Evolutionary conservation across 1,140 invertebrate genomes (phyloP).

Genomic region (Augochlora pura): DNA sequence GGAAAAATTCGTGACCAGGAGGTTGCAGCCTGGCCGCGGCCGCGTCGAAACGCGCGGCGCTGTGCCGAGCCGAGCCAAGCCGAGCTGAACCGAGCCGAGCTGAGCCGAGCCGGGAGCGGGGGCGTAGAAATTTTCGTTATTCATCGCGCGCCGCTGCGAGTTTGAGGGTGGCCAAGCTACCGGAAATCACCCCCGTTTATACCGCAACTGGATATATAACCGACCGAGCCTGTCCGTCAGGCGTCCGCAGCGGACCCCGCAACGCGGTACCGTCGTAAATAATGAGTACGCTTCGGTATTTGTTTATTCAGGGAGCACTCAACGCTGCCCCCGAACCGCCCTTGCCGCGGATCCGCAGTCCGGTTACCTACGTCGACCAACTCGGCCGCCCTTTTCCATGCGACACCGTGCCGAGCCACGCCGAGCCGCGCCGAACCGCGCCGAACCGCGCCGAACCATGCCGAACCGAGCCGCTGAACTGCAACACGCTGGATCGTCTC

Average conservation of each 20-base stretch:
- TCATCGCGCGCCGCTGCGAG: conserved; percentile 50
- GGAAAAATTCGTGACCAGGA: conserved; percentile 28
- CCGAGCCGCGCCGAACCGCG: too few relatives aligned
- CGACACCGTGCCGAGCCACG: neutral
- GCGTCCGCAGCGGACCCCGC: conserved; percentile 58
- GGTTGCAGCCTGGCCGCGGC: neutral
- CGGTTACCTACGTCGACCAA: conserved; percentile 47
- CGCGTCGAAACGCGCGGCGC: too few relatives aligned
- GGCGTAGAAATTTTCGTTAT: conserved; percentile 58
- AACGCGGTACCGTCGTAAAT: conserved; percentile 65
- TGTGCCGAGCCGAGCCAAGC: too few relatives aligned
- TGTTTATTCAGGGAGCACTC: conserved; percentile 79
- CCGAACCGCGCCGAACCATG: too few relatives aligned
- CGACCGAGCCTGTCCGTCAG: conserved; percentile 58
- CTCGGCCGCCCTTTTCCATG: conserved; percentile 30
- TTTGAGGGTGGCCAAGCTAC: conserved; percentile 31
- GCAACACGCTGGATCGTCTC: conserved; percentile 60
- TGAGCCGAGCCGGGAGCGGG: too few relatives aligned
- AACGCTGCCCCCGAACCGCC: conserved; percentile 55
- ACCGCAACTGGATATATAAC: conserved; percentile 62
- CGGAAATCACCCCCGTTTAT: conserved; percentile 54
- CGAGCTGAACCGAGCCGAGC: too few relatives aligned
- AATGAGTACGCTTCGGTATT: conserved; percentile 73
- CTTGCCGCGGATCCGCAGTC: neutral
- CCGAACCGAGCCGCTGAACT: conserved; percentile 18